A percentile compares a stretch with the other conserved stretches of the same genome.
Evolutionary conservation across 2,113 vertebrate genomes (phyloP).

Genomic region (Astatotilapia flaviijosephi): DNA sequence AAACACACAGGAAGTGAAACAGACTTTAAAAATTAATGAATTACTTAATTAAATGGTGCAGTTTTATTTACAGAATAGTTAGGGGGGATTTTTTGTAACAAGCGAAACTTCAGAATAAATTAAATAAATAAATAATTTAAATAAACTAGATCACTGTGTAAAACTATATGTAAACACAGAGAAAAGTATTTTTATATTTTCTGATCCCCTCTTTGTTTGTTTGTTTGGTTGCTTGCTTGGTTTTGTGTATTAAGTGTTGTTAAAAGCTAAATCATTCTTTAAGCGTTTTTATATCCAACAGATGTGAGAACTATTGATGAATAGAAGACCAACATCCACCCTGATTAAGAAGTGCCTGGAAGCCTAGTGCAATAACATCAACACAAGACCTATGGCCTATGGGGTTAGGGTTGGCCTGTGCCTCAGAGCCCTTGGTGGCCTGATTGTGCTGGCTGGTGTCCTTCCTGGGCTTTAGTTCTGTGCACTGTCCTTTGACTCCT

Average conservation of each 20-base stretch:
- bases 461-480: neutral
- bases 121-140: neutral
- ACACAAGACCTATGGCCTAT: neutral
- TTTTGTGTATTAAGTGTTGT: neutral
- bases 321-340: neutral
- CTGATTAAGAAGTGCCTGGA: neutral
- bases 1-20: neutral
- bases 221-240: neutral
- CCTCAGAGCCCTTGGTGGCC: neutral
- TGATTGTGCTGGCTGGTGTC: neutral
- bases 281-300: neutral
- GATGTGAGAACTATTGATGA: neutral
- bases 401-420: neutral
- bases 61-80: neutral
- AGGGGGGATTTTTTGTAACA: rapidly evolving
- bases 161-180: neutral
- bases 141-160: neutral
- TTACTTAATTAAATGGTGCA: neutral
- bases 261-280: neutral
- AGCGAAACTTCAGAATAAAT: neutral
- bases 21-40: neutral
- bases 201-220: neutral
- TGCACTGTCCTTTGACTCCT: neutral
- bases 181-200: neutral
- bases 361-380: neutral